Conservation (phyloP, 1,140 invertebrate species). For the Atopsyche davidsoni region DNA sequence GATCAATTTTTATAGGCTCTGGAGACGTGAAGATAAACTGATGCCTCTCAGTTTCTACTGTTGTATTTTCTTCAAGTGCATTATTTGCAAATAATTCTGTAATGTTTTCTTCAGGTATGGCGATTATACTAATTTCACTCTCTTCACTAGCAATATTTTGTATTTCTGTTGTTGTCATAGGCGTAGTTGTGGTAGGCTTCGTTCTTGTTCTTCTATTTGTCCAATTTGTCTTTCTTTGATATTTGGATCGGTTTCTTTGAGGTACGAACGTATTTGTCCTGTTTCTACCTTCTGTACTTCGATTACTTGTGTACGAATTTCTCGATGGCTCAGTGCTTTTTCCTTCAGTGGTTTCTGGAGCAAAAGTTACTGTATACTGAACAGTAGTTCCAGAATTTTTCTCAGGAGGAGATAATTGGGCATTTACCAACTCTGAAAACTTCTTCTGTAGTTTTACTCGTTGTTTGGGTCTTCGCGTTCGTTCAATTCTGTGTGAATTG, state of each 20-base stretch:
- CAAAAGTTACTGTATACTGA: slow-evolving; percentile 24
- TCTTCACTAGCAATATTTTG: too few relatives aligned
- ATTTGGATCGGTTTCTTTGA: slow-evolving; percentile 11
- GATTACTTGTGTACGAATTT: slow-evolving; percentile 38
- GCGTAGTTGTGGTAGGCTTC: slow-evolving; percentile 28
- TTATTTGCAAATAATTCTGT: too few relatives aligned
- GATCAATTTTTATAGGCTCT: too few relatives aligned
- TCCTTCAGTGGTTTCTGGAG: slow-evolving; percentile 24
- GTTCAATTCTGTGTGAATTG: slow-evolving; percentile 13
- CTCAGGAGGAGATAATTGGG: slow-evolving; percentile 34
- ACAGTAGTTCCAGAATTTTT: slow-evolving; percentile 26
- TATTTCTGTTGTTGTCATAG: slow-evolving; percentile 27
- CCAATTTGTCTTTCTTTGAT: slow-evolving; percentile 31
- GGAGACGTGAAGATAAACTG: too few relatives aligned
- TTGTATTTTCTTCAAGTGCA: too few relatives aligned
- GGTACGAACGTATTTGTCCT: slow-evolving; percentile 8
- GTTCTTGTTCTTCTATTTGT: slow-evolving; percentile 34
- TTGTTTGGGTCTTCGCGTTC: slow-evolving; percentile 12
- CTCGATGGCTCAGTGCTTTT: slow-evolving; percentile 33
- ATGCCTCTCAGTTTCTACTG: too few relatives aligned
- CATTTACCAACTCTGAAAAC: slow-evolving; percentile 33
- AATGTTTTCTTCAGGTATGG: too few relatives aligned
- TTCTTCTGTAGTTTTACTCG: slow-evolving; percentile 27
- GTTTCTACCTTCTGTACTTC: slow-evolving; percentile 34
- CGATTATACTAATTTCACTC: too few relatives aligned